Base-by-base conservation (phyloP, 2,797 vertebrate species). In the Helarctos malayanus region DNA sequence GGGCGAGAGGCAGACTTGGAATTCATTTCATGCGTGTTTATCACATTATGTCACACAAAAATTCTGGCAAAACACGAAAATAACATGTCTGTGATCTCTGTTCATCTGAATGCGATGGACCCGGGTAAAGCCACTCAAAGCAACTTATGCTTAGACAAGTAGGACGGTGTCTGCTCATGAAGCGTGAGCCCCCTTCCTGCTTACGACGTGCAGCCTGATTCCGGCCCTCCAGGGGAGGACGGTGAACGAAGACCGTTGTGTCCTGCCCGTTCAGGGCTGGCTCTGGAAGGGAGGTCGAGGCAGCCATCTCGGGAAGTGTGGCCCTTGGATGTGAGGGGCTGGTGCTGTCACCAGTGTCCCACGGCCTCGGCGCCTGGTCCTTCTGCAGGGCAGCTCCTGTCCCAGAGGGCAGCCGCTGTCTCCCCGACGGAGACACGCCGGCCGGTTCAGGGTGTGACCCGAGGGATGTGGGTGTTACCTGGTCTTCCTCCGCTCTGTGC, bases 311-410 rank as follows among this genome's bases (percentile, higher is more conserved):
- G 21, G 81, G 32, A 41, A 45, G 59, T 0, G 8, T 13, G 7
- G 27, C 18, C 29, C 21, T 49, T 41, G 25, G 10, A 1, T 49
- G 83, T 5, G 27, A 63, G 32, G 41, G 27, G n/a, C 47, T 0
- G 89, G 38, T 47, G 47, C 12, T 11, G 3, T 87, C 29, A n/a
- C 14, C 18, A 5, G 45, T 27, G 7, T 63, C 73, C 76, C 71
- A n/a, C 41, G 8, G 4, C 38, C 6, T 3, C 2, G 11, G 7
- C 1, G 7, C 7, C 5, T 1, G 18, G 6, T 14, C 13, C 57
- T 84, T 35, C 15, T 13, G 15, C 13, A n/a, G 12, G 19, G 23
- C 35, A 8, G 52, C 29, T 57, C 47, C 7, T 25, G 14, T 16
- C 59, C 35, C 49, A 2, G 11, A 14, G 10, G 11, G 15, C 19